A percentile compares a stretch with the other conserved stretches of the same genome.
These are phyloP conservation scores for Cebidichthys violaceus DNA, from an alignment of 2,113 vertebrate genomes.

Conservation along the genomic window DNA sequence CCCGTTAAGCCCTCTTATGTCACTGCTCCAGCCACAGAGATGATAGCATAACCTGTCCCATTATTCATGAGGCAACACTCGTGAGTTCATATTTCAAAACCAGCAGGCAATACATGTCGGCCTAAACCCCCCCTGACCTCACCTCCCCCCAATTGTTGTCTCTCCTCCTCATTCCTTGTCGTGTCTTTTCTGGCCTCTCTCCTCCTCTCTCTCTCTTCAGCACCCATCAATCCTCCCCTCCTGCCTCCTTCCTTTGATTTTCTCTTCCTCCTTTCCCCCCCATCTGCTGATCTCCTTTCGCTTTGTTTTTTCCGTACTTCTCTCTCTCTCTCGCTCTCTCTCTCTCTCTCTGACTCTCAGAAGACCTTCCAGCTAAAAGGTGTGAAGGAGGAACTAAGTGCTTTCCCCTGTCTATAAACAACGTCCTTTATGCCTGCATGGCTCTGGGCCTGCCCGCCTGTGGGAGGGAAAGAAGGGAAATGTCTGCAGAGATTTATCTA, in stretches of 20 bases:
- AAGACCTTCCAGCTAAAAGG: slow-evolving; percentile 75
- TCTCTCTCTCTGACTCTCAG: slow-evolving; percentile 51
- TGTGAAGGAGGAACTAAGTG: slow-evolving; percentile 81
- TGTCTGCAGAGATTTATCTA: slow-evolving; percentile 65
- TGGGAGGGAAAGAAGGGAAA: slow-evolving; percentile 42
- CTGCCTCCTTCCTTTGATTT: slow-evolving; percentile 10
- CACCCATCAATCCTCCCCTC: slow-evolving; percentile 17
- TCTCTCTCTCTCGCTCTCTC: slow-evolving; percentile 19
- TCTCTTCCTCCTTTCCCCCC: slow-evolving; percentile 13
- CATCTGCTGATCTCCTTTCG: slow-evolving; percentile 30
- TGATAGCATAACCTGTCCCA: slow-evolving; percentile 37
- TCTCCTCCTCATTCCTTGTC: slow-evolving; percentile 5
- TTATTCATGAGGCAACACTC: slow-evolving; percentile 51
- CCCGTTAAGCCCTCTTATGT: slow-evolving; percentile 20
- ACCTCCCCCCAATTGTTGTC: slow-evolving; percentile 23
- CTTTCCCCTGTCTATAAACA: slow-evolving; percentile 80
- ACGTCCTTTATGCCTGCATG: slow-evolving; percentile 70
- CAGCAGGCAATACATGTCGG: slow-evolving; percentile 27
- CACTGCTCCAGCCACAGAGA: slow-evolving; percentile 23
- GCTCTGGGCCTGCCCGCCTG: slow-evolving; percentile 35
- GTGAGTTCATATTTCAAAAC: slow-evolving; percentile 57
- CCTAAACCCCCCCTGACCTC: slow-evolving; percentile 23
- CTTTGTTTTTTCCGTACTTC: no score
- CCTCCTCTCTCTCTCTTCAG: neutral
- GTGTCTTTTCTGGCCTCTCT: neutral